These are phyloP conservation scores for Trinectes maculatus DNA, from an alignment of 2,113 vertebrate species.

Conservation along the genomic window DNA sequence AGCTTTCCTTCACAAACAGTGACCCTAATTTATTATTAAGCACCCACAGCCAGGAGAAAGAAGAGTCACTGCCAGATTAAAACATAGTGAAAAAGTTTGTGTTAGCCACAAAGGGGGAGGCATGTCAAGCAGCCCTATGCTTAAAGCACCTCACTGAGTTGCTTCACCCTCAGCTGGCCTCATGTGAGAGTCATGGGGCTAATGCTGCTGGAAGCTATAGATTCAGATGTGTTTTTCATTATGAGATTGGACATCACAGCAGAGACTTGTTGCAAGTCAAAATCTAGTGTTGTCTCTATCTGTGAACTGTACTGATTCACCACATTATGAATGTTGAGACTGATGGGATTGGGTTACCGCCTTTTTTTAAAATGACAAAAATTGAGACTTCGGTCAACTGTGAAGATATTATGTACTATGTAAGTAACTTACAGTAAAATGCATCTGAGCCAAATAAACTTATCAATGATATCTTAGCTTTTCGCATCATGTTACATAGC, in stretches of 20 bases:
- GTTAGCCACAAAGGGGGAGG: not conserved
- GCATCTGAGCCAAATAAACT: too few species aligned
- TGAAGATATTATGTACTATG: too few species aligned
- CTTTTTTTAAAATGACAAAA: not conserved
- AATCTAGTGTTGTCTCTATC: not conserved
- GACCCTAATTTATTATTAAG: not conserved
- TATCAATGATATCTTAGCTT: too few species aligned
- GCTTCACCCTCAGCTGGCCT: slow-evolving; percentile 24
- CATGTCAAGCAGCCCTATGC: slow-evolving; percentile 11
- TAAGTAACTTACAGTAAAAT: too few species aligned
- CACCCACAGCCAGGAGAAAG: slow-evolving; percentile 4
- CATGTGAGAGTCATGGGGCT: slow-evolving; percentile 65
- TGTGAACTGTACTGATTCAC: not conserved
- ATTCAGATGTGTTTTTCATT: not conserved
- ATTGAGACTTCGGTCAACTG: not conserved
- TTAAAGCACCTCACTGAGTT: not conserved
- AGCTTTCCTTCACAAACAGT: not conserved
- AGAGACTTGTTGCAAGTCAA: not conserved
- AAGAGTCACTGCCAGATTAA: not conserved
- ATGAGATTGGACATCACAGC: not conserved
- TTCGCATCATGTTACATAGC: too few species aligned
- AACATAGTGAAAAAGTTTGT: slow-evolving; percentile 16
- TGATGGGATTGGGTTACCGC: not conserved
- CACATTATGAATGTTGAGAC: not conserved
- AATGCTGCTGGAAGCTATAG: slow-evolving; percentile 10